Conservation (phyloP, 2,113 vertebrate species). For the Lota lota region DNA sequence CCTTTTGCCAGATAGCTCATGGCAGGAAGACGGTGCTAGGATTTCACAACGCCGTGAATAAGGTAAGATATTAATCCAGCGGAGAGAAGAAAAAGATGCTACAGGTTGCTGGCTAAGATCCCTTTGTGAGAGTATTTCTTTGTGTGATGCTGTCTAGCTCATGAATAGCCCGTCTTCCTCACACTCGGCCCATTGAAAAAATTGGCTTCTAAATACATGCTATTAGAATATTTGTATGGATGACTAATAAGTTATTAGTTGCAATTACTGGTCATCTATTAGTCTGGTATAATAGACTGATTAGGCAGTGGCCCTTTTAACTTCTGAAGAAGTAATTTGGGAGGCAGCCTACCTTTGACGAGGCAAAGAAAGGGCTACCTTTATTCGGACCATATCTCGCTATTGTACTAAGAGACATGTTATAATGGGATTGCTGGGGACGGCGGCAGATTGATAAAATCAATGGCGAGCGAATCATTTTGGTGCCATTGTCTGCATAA, state of each 20-base stretch:
- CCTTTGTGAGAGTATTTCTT: constrained; percentile 74
- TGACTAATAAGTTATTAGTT: constrained; percentile 83
- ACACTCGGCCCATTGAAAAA: constrained; percentile 68
- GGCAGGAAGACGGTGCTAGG: constrained; percentile 64
- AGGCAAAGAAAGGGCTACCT: constrained; percentile 72
- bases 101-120: constrained; percentile 80
- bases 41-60: constrained; percentile 73
- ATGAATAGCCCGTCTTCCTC: constrained; percentile 66
- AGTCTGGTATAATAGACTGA: constrained; percentile 76
- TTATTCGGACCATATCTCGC: constrained; percentile 73
- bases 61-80: constrained; percentile 79
- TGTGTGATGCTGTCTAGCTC: constrained; percentile 70
- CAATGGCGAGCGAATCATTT: constrained; percentile 66
- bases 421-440: constrained; percentile 77
- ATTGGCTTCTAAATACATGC: constrained; percentile 79
- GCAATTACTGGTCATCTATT: constrained; percentile 86
- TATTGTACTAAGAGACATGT: constrained; percentile 77
- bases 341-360: constrained; percentile 72
- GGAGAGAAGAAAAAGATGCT: constrained; percentile 75
- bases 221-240: constrained; percentile 83
- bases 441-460: constrained; percentile 70
- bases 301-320: constrained; percentile 77
- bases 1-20: constrained; percentile 58
- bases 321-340: constrained; percentile 80
- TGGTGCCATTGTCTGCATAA: constrained; percentile 48